Base-by-base conservation (phyloP, 2,888 invertebrate genomes). In the Diaperis boleti region DNA sequence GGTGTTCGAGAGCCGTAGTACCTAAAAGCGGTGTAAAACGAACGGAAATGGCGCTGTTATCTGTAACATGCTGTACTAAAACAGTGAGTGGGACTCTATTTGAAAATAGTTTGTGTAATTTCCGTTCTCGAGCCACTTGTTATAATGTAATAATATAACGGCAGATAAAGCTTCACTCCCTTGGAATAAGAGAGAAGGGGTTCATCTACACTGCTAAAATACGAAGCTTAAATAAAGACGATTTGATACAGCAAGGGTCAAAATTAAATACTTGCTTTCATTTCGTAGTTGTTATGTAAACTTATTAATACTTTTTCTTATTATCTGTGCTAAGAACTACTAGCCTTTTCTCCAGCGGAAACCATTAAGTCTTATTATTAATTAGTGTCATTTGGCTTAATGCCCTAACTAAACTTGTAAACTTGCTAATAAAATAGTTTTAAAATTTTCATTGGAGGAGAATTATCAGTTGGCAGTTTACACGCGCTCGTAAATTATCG, bases 21-120 rank as follows among this genome's bases (percentile, higher is more conserved):
- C 55, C 59, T 64, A 54, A 70, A 69, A 67, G 70, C 66, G 66
- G 49, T 49, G 49, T 52, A 77, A 79, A 78, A 76, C 76, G 74
- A 78, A 76, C 76, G 80, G 80, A 80, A 80, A 80, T 79, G 76
- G 78, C 74, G 75, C 75, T 72, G 79, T 80, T 80, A 80, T 80
- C 80, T 75, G 74, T 71, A 76, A 75, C 78, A 76, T 76, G 75
- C 74, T 70, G 75, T 75, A 76, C 79, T 78, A 78, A 79, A 79
- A 79, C 78, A 79, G 75, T 76, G 77, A 77, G 74, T 77, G 78
- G 76, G 78, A 79, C 76, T 77, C 79, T 79, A 81, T 81, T 82
- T 78, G 81, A 82, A 82, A 82, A 81, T 82, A 82, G 82, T 82
- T 82, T 81, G 79, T 79, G 81, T 81, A 81, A 82, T 82, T 82